Percentiles rank a stretch among this genome's conserved stretches.
Evolutionary conservation across 1,140 invertebrate species (phyloP).

Genomic region (Latrodectus geometricus): DNA sequence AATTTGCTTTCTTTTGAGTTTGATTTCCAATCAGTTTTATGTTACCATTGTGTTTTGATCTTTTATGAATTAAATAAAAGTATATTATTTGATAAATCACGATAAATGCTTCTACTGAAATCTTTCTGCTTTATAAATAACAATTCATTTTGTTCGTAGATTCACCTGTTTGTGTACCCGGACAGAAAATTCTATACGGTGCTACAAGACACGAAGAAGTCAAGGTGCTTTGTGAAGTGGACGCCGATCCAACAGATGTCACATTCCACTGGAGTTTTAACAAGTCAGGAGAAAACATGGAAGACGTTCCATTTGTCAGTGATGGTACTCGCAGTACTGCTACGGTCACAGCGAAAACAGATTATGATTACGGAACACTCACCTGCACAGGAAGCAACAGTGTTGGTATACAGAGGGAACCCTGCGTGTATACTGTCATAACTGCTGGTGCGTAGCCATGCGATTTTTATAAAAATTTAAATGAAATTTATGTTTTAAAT

Average conservation of each 20-base stretch:
- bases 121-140: too few relatives aligned
- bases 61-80: too few relatives aligned
- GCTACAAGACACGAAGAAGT: conserved; percentile 88
- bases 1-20: too few relatives aligned
- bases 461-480: too few relatives aligned
- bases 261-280: conserved; percentile 65
- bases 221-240: conserved; percentile 83
- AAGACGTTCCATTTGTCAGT: conserved; percentile 47
- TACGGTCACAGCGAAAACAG: conserved; percentile 61
- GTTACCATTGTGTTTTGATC: too few relatives aligned
- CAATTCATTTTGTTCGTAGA: conserved; percentile 68
- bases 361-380: conserved; percentile 64
- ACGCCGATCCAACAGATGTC: conserved; percentile 78
- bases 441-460: conserved; percentile 54
- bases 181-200: conserved; percentile 77
- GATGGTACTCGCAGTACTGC: conserved; percentile 61
- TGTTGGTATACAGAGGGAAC: conserved; percentile 64
- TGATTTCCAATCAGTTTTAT: too few relatives aligned
- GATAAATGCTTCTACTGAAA: too few relatives aligned
- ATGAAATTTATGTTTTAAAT: too few relatives aligned
- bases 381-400: conserved; percentile 66
- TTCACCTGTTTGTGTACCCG: conserved; percentile 76
- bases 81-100: too few relatives aligned
- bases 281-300: conserved; percentile 56
- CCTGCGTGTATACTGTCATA: conserved; percentile 64